Base-by-base conservation (phyloP, 1,140 invertebrate species). In the Solen grandis region DNA sequence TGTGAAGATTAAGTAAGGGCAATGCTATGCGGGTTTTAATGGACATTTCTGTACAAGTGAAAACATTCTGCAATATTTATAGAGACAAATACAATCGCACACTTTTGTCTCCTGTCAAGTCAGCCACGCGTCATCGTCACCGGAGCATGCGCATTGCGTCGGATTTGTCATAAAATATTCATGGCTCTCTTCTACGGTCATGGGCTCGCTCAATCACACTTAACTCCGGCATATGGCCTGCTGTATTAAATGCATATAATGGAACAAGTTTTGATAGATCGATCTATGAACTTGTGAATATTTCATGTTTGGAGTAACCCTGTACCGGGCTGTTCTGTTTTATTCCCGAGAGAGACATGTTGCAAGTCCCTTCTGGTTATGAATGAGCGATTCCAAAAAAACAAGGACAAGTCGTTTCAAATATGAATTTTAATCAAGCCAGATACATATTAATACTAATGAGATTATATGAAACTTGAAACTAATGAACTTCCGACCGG, bases 211-310 rank as follows among this genome's bases (percentile, higher is more conserved):
- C 52, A 35, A 57, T 41, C 35, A 60, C 36, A 10, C 2, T 60
- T 29, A 57, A 38, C 57, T 59, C 57, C 70, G 54, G 70, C 70
- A 73, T 73, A 73, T 73, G 70, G 70, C 57, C 35, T 35, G 70
- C 31, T 27, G 60, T 73, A 73, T 73, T 73, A 73, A 73, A 73
- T 60, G 70, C 55, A 54, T 73, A 73, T 73, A 73, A 73, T 73
- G 70, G 5, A 5, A 19, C 29, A 46, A 36, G 60, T 73, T 60
- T 73, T 73, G 70, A 73, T 73, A 73, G 54, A 73, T 73, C 36
- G 31, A 19, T 52, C 19, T 70, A 70, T 22, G 38, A 46, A 54
- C 50, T 55, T 70, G 46, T 70, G 68, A 70, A 70, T 70, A 70
- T 70, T 70, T 70, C 50, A 70, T 70, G 68, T n/a, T n/a, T n/a